Conservation (phyloP, 2,797 vertebrate species). For the Nyctalus aviator region DNA sequence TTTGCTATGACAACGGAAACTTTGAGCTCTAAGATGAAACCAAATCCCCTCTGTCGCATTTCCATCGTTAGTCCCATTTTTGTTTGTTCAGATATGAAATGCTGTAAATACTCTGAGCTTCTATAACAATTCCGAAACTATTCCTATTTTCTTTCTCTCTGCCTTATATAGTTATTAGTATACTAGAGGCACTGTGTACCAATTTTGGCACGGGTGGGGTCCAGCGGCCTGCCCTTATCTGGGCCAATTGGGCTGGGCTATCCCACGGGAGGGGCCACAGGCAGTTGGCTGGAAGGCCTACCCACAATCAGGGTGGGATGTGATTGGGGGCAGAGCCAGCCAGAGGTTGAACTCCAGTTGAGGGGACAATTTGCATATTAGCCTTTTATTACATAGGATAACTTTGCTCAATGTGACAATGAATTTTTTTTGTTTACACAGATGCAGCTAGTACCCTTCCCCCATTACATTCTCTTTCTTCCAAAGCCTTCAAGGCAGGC, state of each 20-base stretch:
- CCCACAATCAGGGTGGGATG: too few species aligned
- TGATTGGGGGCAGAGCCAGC: too few species aligned
- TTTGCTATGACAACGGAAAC: background rate
- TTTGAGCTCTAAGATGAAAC: background rate
- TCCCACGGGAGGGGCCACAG: fast-evolving
- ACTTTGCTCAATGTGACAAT: background rate
- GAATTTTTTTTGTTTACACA: background rate
- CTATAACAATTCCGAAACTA: background rate
- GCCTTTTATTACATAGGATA: background rate
- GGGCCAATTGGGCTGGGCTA: too few species aligned
- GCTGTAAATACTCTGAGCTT: background rate
- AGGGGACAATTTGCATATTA: too few species aligned
- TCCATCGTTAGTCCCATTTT: background rate
- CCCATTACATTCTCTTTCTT: fast-evolving
- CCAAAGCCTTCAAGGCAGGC: background rate
- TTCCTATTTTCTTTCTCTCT: background rate
- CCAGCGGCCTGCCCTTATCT: fast-evolving
- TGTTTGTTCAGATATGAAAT: background rate
- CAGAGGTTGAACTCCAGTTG: too few species aligned
- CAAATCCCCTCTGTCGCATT: background rate
- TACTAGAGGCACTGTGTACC: too few species aligned
- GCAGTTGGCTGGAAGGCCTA: too few species aligned
- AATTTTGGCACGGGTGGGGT: too few species aligned
- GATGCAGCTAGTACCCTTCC: fast-evolving
- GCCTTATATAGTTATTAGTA: background rate